Evolutionary conservation across 2,113 vertebrate genomes (phyloP).

Genomic region (Nibea coibor): DNA sequence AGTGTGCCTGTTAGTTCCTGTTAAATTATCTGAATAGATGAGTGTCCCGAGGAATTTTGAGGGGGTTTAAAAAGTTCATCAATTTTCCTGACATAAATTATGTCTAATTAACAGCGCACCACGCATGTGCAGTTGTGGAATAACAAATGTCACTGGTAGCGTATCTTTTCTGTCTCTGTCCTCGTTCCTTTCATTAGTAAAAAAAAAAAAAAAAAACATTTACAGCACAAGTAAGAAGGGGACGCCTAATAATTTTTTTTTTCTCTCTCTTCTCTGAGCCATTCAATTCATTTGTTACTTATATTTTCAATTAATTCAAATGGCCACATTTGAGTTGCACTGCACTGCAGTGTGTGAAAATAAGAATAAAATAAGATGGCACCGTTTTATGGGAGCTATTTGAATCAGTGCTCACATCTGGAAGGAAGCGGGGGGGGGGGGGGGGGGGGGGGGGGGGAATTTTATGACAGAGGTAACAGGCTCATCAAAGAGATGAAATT

Average conservation of each 20-base stretch:
- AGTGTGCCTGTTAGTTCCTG: background rate
- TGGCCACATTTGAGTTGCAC: slow-evolving; percentile 15
- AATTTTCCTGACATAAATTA: slow-evolving; percentile 37
- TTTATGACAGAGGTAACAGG: slow-evolving; percentile 7
- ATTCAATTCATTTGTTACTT: slow-evolving; percentile 23
- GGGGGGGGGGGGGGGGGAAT: background rate
- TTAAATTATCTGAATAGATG: slow-evolving; percentile 22
- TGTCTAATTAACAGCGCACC: slow-evolving; percentile 27
- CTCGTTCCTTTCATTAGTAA: slow-evolving; percentile 54
- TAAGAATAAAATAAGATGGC: background rate
- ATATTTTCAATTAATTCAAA: slow-evolving; percentile 11
- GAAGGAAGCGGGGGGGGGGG: no score
- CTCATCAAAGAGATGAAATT: slow-evolving; percentile 6
- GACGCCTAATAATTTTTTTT: slow-evolving; percentile 29
- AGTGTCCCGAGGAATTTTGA: background rate
- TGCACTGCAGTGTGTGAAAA: slow-evolving; percentile 18
- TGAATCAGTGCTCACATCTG: slow-evolving; percentile 12
- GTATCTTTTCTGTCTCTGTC: slow-evolving; percentile 36
- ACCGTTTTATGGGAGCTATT: background rate
- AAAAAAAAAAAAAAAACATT: slow-evolving; percentile 64
- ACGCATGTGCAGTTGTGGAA: slow-evolving; percentile 54
- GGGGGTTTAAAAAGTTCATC: background rate
- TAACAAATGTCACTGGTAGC: slow-evolving; percentile 31
- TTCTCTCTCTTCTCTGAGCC: slow-evolving; percentile 29
- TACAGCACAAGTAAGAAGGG: slow-evolving; percentile 31